Evolutionary conservation across 2,888 invertebrate species (phyloP), one percentile per base, ranked within the genome.

Genomic region (Luperina testacea): DNA sequence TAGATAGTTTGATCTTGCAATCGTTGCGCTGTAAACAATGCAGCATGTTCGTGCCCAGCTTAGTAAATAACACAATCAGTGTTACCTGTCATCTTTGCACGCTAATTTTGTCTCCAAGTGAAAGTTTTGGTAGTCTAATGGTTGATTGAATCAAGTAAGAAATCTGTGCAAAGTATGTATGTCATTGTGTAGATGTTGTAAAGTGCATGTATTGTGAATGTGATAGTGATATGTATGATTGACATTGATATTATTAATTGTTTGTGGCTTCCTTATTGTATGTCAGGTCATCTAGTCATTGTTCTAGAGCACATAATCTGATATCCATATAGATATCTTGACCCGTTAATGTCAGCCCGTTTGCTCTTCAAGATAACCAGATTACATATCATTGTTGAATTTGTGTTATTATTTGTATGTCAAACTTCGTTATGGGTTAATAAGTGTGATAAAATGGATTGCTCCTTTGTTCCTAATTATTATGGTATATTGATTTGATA

Each of bases 31-130:
- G 93, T 95, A 94, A 95, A 94, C 94, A 93, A 94, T 93, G 92
- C 94, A 93, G 94, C 95, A 94, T 95, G 95, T 93, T 94, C 92
- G 90, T 92, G 92, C 89, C 88, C 88, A 84, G 90, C 90, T 92
- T 93, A 91, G 93, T 94, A 93, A 95, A 94, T 95, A 94, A 91
- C 87, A 80, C 76, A 78, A 76, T 78, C 72, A 73, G 81, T 70
- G 81, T 45, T 78, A 70, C 68, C 42, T 81, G 80, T 87, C 80
- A 78, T 79, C 32, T 76, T 79, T 76, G 77, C 84, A 87, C 57
- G 63, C 76, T 59, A 85, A 80, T 82, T 83, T 82, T 69, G 75
- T 77, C 79, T 80, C 64, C 70, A 77, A 74, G 71, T 84, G 80
- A 83, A 83, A 79, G 78, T 72, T 20, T 68, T 77, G 24, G 32